Conservation (phyloP, 2,113 vertebrate species). For the Seriola rivoliana region DNA sequence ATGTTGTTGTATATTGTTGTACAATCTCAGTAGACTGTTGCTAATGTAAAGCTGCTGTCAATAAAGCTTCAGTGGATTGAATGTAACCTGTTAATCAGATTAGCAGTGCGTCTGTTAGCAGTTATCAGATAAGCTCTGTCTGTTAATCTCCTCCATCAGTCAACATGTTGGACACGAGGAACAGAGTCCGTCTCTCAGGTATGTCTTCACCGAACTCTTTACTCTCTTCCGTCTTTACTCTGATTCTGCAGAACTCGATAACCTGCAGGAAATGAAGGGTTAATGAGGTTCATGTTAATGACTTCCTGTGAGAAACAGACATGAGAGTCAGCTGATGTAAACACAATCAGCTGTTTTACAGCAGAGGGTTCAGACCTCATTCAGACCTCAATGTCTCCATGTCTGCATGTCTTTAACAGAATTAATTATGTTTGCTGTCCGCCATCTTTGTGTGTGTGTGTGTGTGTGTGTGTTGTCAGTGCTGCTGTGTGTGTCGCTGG, state of each 20-base stretch:
- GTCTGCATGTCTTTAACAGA: no score
- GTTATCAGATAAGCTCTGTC: slow-evolving; percentile 31
- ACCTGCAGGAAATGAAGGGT: neutral
- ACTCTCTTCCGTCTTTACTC: neutral
- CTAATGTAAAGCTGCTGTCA: slow-evolving; percentile 20
- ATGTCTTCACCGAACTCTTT: slow-evolving; percentile 11
- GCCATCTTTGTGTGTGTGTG: neutral
- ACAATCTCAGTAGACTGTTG: neutral
- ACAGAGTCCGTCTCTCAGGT: slow-evolving; percentile 51
- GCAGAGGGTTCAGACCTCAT: no score
- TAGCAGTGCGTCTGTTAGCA: slow-evolving; percentile 42
- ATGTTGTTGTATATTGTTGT: neutral
- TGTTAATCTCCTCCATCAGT: slow-evolving; percentile 47
- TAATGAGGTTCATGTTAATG: neutral
- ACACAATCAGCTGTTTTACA: no score
- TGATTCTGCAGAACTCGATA: neutral
- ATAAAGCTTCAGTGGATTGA: slow-evolving; percentile 63
- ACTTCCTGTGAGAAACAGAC: no score
- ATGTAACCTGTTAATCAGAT: slow-evolving; percentile 51
- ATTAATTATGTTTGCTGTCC: no score
- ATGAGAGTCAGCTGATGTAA: no score
- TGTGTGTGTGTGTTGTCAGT: slow-evolving; percentile 67
- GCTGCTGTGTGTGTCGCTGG: slow-evolving; percentile 54
- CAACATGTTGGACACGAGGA: slow-evolving; percentile 39
- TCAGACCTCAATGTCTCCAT: no score